Evolutionary conservation across 2,797 vertebrate genomes (phyloP).

Genomic region (Lepilemur septentrionalis): DNA sequence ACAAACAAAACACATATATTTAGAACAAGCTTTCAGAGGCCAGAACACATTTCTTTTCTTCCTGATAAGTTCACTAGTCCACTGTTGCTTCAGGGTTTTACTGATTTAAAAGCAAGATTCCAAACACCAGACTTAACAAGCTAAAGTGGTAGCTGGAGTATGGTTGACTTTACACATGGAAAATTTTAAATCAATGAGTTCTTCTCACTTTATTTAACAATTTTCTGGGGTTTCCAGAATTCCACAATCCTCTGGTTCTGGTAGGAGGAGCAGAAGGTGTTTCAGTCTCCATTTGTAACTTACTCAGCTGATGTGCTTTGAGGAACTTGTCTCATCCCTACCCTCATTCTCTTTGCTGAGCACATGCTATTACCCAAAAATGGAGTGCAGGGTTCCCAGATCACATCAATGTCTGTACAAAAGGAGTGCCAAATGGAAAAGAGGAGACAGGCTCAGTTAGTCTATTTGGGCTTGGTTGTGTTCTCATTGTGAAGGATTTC

Average conservation of each 20-base stretch:
- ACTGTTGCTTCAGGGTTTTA: neutral
- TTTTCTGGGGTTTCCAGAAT: neutral
- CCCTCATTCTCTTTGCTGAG: neutral
- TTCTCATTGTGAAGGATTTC: neutral
- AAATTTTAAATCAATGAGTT: neutral
- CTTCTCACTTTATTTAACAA: neutral
- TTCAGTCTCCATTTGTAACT: neutral
- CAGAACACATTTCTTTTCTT: neutral
- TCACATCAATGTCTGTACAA: neutral
- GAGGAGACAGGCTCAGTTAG: neutral
- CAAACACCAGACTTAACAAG: neutral
- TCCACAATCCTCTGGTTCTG: neutral
- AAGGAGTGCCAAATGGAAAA: neutral
- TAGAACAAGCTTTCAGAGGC: neutral
- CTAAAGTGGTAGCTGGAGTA: neutral
- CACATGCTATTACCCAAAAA: neutral
- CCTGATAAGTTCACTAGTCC: neutral
- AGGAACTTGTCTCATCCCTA: neutral
- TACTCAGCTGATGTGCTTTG: neutral
- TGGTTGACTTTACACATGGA: neutral
- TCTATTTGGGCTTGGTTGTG: neutral
- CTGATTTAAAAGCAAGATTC: neutral
- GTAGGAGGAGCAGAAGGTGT: neutral
- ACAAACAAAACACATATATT: neutral
- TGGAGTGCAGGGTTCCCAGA: neutral